Evolutionary conservation across 2,113 vertebrate genomes (phyloP).

Genomic region (Bos javanicus): DNA sequence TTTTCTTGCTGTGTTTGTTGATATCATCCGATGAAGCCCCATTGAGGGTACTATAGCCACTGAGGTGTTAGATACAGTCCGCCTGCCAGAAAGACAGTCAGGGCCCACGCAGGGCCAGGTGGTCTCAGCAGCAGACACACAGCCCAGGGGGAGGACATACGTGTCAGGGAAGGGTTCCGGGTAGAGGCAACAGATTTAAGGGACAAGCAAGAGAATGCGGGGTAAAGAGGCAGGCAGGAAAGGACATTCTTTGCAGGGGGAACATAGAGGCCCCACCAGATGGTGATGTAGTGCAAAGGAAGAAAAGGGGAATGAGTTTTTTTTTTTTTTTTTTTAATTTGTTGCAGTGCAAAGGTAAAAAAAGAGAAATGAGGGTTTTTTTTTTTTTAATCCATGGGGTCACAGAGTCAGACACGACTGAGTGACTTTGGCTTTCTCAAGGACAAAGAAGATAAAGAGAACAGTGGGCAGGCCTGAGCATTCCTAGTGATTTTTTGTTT

Average conservation of each 20-base stretch:
- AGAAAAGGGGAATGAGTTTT: not conserved
- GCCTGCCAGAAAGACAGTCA: fast-evolving
- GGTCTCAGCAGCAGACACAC: not conserved
- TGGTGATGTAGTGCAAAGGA: not conserved
- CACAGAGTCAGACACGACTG: not conserved
- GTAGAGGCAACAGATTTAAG: not conserved
- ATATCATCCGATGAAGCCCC: not conserved
- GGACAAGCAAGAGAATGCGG: not conserved
- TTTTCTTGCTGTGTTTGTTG: not conserved
- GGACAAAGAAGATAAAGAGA: not conserved
- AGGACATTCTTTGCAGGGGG: not conserved
- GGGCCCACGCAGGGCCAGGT: no score
- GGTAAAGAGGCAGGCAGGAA: not conserved
- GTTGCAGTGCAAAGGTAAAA: not conserved
- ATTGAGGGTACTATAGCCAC: fast-evolving
- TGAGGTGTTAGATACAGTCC: not conserved
- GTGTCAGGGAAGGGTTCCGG: not conserved
- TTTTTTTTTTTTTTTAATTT: not conserved
- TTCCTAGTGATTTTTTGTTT: not conserved
- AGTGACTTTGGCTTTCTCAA: not conserved
- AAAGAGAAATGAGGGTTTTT: not conserved
- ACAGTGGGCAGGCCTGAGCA: not conserved
- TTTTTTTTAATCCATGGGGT: not conserved
- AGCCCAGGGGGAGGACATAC: not conserved
- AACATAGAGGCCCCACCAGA: not conserved